phyloP scores from a whole-genome alignment of 2,113 vertebrate genomes.

The Tragelaphus imberbis region DNA sequence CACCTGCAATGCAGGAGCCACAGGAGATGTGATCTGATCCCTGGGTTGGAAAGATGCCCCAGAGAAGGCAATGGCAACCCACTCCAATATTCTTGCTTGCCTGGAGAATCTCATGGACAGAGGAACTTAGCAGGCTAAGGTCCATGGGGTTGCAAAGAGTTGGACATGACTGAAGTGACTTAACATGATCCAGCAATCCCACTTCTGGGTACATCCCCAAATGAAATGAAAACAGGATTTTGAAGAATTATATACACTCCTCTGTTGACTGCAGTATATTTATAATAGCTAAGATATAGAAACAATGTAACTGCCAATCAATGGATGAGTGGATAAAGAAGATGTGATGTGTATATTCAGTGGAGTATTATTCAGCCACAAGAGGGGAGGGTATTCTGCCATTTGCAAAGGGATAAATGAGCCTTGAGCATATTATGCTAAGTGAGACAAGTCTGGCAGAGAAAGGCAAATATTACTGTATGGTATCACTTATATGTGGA shows the following conservation, averaged over 20 bases:
- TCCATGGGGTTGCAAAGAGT: not conserved
- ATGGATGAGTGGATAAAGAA: not conserved
- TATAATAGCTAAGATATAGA: not conserved
- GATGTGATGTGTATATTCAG: not conserved
- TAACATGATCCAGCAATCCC: not conserved
- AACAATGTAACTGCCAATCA: not conserved
- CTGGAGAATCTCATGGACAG: not conserved
- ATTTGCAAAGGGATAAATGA: not conserved
- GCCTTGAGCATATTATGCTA: not conserved
- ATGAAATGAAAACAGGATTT: not conserved
- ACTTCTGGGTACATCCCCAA: not conserved
- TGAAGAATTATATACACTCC: not conserved
- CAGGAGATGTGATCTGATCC: not conserved
- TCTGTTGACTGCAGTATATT: not conserved
- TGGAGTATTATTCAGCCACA: not conserved
- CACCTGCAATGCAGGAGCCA: not conserved
- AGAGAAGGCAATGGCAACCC: not conserved
- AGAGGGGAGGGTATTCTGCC: not conserved
- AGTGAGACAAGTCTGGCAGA: not conserved
- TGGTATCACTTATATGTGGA: not conserved
- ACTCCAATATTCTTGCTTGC: not conserved
- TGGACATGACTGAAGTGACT: not conserved
- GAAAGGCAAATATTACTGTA: not conserved
- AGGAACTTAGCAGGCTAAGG: accelerated
- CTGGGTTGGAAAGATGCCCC: not conserved